Conservation (phyloP, 2,888 invertebrate genomes). For the Galerucella pusilla region DNA sequence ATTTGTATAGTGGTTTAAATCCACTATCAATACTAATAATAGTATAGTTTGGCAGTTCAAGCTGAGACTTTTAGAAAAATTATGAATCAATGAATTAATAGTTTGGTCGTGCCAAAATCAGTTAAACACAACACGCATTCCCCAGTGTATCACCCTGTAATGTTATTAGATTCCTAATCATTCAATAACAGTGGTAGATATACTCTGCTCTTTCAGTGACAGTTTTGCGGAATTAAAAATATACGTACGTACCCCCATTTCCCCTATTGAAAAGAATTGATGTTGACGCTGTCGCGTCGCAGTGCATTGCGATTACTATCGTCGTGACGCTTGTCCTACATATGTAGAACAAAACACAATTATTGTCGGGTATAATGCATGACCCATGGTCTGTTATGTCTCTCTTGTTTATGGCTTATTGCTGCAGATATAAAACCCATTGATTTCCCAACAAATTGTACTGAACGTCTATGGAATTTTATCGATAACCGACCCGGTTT, state of each 20-base stretch:
- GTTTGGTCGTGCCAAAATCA: too few relatives aligned
- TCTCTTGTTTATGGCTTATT: slow-evolving; percentile 64
- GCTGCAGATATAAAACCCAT: slow-evolving; percentile 63
- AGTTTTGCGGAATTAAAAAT: background rate
- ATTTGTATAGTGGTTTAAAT: too few relatives aligned
- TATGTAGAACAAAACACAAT: slow-evolving; percentile 64
- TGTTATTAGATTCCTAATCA: too few relatives aligned
- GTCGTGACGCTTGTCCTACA: slow-evolving; percentile 65
- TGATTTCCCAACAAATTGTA: slow-evolving; percentile 59
- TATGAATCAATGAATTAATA: too few relatives aligned
- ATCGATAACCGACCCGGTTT: background rate
- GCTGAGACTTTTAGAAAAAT: too few relatives aligned
- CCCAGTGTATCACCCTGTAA: too few relatives aligned
- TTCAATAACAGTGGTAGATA: background rate
- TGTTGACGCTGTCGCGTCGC: slow-evolving; percentile 19
- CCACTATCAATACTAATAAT: too few relatives aligned
- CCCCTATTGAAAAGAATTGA: background rate
- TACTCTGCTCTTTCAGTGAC: background rate
- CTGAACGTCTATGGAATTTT: slow-evolving; percentile 30
- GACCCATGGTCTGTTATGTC: slow-evolving; percentile 60
- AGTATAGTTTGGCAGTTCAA: too few relatives aligned
- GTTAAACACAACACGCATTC: too few relatives aligned
- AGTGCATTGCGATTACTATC: slow-evolving; percentile 46
- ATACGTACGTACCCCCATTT: background rate
- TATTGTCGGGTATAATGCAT: slow-evolving; percentile 64